Conservation (phyloP, 2,797 vertebrate genomes). For the Lepus oiostolus region DNA sequence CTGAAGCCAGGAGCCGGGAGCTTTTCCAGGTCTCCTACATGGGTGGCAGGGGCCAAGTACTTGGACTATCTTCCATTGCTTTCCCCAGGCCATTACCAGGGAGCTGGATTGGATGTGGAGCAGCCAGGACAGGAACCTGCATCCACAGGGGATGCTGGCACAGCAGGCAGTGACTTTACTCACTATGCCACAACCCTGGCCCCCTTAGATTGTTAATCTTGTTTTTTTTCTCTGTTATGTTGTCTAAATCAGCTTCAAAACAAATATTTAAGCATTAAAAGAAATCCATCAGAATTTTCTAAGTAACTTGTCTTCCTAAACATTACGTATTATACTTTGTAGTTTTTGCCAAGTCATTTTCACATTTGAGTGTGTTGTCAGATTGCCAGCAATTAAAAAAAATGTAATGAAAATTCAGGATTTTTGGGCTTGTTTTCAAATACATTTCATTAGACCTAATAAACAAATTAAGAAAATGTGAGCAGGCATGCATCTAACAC, state of each 20-base stretch:
- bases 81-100: no score
- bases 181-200: no score
- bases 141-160: no score
- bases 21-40: no score
- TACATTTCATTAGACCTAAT: constrained; percentile 23
- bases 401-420: not conserved
- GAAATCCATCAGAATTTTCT: not conserved
- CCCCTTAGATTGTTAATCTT: not conserved
- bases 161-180: no score
- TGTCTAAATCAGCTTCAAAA: constrained; percentile 16
- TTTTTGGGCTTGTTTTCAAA: not conserved
- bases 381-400: constrained; percentile 32
- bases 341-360: not conserved
- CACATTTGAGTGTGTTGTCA: constrained; percentile 8
- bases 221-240: not conserved
- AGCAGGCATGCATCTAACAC: not conserved
- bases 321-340: not conserved
- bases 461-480: constrained; percentile 39
- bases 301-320: constrained; percentile 7
- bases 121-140: no score
- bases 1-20: no score
- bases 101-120: no score
- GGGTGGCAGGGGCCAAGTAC: no score
- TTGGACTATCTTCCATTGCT: no score
- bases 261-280: not conserved